A percentile compares a stretch with the other conserved stretches of the same genome.
These are phyloP conservation scores for Zaprionus ornatus DNA, from an alignment of 1,140 invertebrate species.

Conservation along the genomic window DNA sequence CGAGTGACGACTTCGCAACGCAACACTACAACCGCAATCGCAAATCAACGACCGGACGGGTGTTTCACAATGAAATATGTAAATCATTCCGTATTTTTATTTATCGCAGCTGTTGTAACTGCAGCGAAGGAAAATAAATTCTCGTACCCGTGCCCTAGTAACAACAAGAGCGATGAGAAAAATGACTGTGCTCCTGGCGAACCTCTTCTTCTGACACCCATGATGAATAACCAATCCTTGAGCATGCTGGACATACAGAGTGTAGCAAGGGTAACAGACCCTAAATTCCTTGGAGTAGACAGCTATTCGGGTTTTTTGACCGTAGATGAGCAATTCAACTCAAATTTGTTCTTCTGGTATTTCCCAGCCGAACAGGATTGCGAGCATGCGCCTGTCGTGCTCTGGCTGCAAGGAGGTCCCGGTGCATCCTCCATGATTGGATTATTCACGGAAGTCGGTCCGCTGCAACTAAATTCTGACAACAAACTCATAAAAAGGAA, in stretches of 20 bases:
- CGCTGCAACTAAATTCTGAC: constrained; percentile 87
- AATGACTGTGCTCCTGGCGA: constrained; percentile 56
- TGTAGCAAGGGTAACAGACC: constrained; percentile 38
- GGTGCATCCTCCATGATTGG: constrained; percentile 91
- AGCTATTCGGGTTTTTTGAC: constrained; percentile 87
- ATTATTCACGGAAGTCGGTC: constrained; percentile 92
- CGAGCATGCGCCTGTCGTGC: constrained; percentile 87
- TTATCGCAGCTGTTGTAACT: constrained; percentile 6
- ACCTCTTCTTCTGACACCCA: constrained; percentile 52
- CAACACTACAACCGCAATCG: constrained; percentile 1
- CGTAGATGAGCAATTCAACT: constrained; percentile 90
- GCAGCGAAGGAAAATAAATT: constrained; percentile 3
- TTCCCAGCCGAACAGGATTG: constrained; percentile 87
- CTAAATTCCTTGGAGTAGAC: constrained; percentile 46
- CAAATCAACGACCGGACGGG: background rate
- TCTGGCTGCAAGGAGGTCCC: constrained; percentile 94
- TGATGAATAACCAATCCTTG: constrained; percentile 36
- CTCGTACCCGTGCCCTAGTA: constrained; percentile 38
- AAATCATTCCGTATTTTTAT: constrained; percentile 6
- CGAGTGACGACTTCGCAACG: background rate
- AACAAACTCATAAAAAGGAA: constrained; percentile 85
- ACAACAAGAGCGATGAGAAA: background rate
- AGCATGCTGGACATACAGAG: constrained; percentile 20
- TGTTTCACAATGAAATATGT: constrained; percentile 11
- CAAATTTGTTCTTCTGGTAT: constrained; percentile 95